Base-by-base conservation (phyloP, 1,140 invertebrate genomes). In the Cephus cinctus region DNA sequence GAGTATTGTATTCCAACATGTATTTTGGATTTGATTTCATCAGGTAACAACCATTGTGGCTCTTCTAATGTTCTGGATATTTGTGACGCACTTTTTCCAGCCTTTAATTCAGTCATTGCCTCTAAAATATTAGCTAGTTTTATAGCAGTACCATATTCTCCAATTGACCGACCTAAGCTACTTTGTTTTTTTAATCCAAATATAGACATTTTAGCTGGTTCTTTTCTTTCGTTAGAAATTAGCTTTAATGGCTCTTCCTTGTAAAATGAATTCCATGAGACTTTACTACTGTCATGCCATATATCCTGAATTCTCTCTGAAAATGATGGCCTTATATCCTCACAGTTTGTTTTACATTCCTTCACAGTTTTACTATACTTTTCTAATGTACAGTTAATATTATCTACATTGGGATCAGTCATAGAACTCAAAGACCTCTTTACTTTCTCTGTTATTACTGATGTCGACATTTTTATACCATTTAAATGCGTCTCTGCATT, bases 301-400 rank as follows among this genome's bases (percentile, higher is more conserved):
- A 50, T 50, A 5, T 50, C 48, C 20, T 50, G 48, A 30, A 50
- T 50, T 39, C 48, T 43, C 27, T 44, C 35, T 25, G 34, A 22
- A 22, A 50, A 50, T 6, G 48, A 50, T 6, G 48, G 19, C 3
- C 48, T 27, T 6, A 6, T 8, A 27, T 27, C 25, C 6, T 27
- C 25, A 6, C 25, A 6, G 25, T 8, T 27, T 6, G 25, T 6
- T 27, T 27, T 27, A 27, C n/a, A 27, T 27, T 27, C n/a, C 25
- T 27, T 27, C n/a, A 27, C 25, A 6, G 25, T 8, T 27, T 27
- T 27, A 6, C n/a, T 27, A 8, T n/a, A 27, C n/a, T 27, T 27
- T 27, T n/a, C n/a, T n/a, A n/a, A n/a, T n/a, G n/a, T n/a, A n/a
- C n/a, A n/a, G n/a, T n/a, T n/a, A n/a, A n/a, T n/a, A n/a, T n/a